Percentiles rank a stretch among this genome's conserved stretches.
Conservation (phyloP, 2,113 vertebrate genomes). For the Nerophis lumbriciformis region DNA sequence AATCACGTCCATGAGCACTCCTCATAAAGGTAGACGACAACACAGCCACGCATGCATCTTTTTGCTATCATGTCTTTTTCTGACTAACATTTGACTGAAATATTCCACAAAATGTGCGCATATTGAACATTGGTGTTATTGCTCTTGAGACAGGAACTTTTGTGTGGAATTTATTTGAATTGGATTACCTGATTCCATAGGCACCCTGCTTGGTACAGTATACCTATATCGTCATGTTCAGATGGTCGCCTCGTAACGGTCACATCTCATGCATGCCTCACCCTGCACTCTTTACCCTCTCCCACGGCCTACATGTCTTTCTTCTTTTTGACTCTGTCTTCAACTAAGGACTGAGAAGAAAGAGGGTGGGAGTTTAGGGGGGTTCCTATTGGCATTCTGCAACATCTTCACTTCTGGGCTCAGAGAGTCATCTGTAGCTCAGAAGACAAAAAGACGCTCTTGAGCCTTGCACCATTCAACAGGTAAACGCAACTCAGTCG, state of each 20-base stretch:
- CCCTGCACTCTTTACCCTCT: constrained; percentile 25
- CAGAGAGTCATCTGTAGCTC: constrained; percentile 63
- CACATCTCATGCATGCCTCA: constrained; percentile 12
- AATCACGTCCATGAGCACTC: constrained; percentile 32
- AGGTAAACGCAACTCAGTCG: constrained; percentile 61
- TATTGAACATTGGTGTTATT: too few species aligned
- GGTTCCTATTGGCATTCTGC: constrained; percentile 59
- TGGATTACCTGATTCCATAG: too few species aligned
- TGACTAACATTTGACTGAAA: constrained; percentile 19
- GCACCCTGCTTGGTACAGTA: not conserved
- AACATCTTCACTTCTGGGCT: constrained; percentile 56
- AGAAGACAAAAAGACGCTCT: constrained; percentile 63
- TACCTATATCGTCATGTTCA: constrained; percentile 3
- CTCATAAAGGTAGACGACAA: constrained; percentile 15
- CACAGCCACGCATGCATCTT: constrained; percentile 11
- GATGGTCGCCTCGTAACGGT: constrained; percentile 30
- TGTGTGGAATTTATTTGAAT: too few species aligned
- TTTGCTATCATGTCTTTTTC: constrained; percentile 10
- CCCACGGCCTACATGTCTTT: constrained; percentile 11
- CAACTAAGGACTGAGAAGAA: constrained; percentile 53
- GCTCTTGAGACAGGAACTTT: too few species aligned
- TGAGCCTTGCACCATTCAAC: constrained; percentile 60
- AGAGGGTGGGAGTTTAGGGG: constrained; percentile 27
- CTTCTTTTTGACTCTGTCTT: constrained; percentile 42
- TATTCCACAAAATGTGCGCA: not conserved